These are phyloP conservation scores for Aegotheles bennettii DNA, from an alignment of 2,113 vertebrate genomes.

Conservation along the genomic window DNA sequence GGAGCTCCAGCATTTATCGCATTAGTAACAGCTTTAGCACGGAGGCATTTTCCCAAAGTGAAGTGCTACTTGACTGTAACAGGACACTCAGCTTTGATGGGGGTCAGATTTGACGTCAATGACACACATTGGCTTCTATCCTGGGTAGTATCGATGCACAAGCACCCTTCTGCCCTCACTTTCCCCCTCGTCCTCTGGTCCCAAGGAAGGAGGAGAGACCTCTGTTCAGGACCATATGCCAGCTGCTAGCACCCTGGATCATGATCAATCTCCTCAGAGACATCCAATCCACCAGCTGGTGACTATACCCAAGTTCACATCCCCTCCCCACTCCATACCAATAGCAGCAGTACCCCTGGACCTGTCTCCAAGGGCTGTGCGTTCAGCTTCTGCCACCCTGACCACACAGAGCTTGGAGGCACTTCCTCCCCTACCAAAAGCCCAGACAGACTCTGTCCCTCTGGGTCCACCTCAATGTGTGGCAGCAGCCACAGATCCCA, in stretches of 20 bases:
- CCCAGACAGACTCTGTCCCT: neutral
- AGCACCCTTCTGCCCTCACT: neutral
- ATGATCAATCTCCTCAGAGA: neutral
- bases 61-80: conserved; percentile 45
- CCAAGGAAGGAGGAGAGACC: neutral
- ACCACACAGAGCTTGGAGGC: neutral
- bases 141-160: conserved; percentile 30
- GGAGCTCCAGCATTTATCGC: neutral
- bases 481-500: neutral
- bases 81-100: conserved; percentile 21
- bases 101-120: conserved; percentile 63
- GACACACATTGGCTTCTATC: neutral
- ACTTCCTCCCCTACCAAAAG: neutral
- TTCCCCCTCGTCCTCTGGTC: neutral
- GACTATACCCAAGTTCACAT: neutral
- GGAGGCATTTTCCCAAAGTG: conserved; percentile 16
- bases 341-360: neutral
- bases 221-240: neutral
- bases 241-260: neutral
- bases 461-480: neutral
- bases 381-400: neutral
- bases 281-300: neutral
- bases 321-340: neutral
- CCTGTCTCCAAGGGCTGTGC: neutral
- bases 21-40: neutral